Evolutionary conservation across 2,113 vertebrate genomes (phyloP).

Genomic region (Daphoenositta chrysoptera): DNA sequence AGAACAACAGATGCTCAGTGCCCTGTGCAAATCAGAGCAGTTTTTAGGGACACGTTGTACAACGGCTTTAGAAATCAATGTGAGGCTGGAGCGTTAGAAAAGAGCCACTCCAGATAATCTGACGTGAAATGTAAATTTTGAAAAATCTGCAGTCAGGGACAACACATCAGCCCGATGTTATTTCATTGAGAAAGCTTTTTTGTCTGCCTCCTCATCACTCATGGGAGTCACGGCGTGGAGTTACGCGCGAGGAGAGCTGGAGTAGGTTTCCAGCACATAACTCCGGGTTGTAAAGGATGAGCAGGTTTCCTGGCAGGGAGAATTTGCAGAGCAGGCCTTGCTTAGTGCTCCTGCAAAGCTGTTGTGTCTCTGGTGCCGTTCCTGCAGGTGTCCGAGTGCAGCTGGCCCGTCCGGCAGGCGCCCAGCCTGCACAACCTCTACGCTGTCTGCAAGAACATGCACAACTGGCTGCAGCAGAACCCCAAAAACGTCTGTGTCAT

Average conservation of each 20-base stretch:
- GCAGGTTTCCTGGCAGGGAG: neutral
- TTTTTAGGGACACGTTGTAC: neutral
- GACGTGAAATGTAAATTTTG: neutral
- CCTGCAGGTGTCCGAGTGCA: conserved; percentile 94
- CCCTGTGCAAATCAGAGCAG: neutral
- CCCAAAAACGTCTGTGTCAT: conserved; percentile 99
- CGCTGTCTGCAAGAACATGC: conserved; percentile 98
- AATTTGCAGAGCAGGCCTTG: neutral
- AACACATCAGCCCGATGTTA: neutral
- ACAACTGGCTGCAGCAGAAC: conserved; percentile 98
- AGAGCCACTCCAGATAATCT: neutral
- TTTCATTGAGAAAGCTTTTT: neutral
- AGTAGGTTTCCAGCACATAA: neutral
- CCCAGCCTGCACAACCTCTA: conserved; percentile 97
- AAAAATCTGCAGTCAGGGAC: neutral
- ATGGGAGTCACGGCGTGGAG: neutral
- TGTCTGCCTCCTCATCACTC: neutral
- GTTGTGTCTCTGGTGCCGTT: neutral
- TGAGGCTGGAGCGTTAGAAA: rapidly evolving
- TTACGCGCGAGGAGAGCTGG: neutral
- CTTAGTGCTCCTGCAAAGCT: neutral
- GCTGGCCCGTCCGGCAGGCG: conserved; percentile 92
- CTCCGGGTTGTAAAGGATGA: neutral
- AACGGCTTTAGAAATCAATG: neutral
- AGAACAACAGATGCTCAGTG: neutral